These are phyloP conservation scores for Caenorhabditis macrosperma DNA, from an alignment of 2,888 invertebrate species.

Conservation along the genomic window DNA sequence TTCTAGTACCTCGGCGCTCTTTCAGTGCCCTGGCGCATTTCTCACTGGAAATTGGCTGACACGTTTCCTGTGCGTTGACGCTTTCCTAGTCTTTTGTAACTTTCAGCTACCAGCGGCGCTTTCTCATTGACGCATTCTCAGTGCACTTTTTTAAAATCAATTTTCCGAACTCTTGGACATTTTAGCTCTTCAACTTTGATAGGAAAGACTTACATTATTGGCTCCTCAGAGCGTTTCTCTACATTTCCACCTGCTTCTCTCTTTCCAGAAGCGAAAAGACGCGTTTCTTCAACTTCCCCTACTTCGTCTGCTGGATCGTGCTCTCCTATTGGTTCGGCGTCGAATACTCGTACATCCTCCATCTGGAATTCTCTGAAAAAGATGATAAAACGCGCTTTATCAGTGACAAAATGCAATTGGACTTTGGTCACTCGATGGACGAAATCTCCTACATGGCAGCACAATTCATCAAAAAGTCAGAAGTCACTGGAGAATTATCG, in stretches of 20 bases:
- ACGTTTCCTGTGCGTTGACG: too few relatives aligned
- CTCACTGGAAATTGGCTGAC: too few relatives aligned
- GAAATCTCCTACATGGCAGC: conserved; percentile 32
- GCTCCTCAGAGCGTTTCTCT: too few relatives aligned
- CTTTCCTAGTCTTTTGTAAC: too few relatives aligned
- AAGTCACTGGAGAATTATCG: not conserved
- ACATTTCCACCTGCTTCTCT: too few relatives aligned
- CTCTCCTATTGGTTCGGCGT: conserved; percentile 21
- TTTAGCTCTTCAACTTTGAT: too few relatives aligned
- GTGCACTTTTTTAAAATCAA: too few relatives aligned
- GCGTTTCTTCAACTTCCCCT: conserved; percentile 35
- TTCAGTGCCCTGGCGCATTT: not conserved
- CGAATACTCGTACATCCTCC: conserved; percentile 22
- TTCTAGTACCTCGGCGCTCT: not conserved
- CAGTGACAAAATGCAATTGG: conserved; percentile 12
- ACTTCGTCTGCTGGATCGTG: conserved; percentile 22
- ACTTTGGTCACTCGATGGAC: conserved; percentile 19
- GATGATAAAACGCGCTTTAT: conserved; percentile 31
- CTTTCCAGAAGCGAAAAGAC: conserved; percentile 22
- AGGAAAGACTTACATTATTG: too few relatives aligned
- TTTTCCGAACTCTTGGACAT: too few relatives aligned
- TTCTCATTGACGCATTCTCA: too few relatives aligned
- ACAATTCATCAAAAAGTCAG: conserved; percentile 11
- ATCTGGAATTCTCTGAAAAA: conserved; percentile 28
- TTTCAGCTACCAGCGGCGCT: too few relatives aligned